Conservation (phyloP, 2,888 invertebrate genomes). For the Endotricha flammealis region DNA sequence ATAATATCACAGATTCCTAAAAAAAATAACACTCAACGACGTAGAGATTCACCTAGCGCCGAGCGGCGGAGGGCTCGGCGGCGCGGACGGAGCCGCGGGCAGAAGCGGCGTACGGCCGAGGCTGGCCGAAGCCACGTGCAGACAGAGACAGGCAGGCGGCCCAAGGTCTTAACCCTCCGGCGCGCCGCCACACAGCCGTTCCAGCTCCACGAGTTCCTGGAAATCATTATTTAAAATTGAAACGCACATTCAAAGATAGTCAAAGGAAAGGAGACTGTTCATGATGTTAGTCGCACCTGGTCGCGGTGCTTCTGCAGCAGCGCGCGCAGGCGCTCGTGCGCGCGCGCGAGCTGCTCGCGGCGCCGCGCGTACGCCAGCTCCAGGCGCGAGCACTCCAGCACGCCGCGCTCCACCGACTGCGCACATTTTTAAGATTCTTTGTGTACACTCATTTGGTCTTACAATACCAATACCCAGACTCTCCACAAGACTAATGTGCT, state of each 20-base stretch:
- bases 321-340: slow-evolving; percentile 87
- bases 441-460: not conserved
- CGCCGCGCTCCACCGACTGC: slow-evolving; percentile 92
- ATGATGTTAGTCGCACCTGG: slow-evolving; percentile 51
- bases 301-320: slow-evolving; percentile 71
- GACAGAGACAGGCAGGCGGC: too few relatives aligned
- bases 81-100: slow-evolving; percentile 17
- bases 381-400: slow-evolving; percentile 90
- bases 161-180: slow-evolving; percentile 58
- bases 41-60: slow-evolving; percentile 24
- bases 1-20: slow-evolving; percentile 74
- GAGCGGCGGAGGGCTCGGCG: slow-evolving; percentile 13
- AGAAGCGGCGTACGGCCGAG: too few relatives aligned
- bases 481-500: too few relatives aligned
- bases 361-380: slow-evolving; percentile 87
- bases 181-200: slow-evolving; percentile 57
- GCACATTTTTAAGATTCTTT: not conserved
- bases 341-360: slow-evolving; percentile 84
- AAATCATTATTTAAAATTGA: slow-evolving; percentile 11
- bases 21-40: slow-evolving; percentile 40
- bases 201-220: slow-evolving; percentile 61
- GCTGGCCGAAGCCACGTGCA: too few relatives aligned
- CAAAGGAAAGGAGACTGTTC: too few relatives aligned
- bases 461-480: not conserved
- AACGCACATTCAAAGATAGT: too few relatives aligned